Evolutionary conservation across 2,888 invertebrate species (phyloP).

Genomic region (Drosophila mulleri): DNA sequence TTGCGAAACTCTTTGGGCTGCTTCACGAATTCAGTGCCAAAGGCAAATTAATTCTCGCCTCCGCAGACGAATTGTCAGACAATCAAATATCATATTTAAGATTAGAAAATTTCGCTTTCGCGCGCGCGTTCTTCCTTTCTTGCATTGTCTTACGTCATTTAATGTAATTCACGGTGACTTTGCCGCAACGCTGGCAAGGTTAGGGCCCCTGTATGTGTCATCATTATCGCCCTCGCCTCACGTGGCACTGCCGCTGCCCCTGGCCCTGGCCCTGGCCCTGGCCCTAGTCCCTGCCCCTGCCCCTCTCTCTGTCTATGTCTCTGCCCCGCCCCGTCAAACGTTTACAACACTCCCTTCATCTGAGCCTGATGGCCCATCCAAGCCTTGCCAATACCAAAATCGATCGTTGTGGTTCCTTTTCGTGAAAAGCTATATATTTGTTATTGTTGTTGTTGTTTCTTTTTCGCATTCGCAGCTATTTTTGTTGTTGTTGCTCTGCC

Average conservation of each 20-base stretch:
- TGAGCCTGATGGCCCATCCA: conserved; percentile 31
- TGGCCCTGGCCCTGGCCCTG: neutral
- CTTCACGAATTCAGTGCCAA: neutral
- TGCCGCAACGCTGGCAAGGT: conserved; percentile 50
- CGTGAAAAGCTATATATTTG: conserved; percentile 60
- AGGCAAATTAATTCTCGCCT: neutral
- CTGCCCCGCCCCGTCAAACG: neutral
- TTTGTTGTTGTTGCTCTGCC: conserved; percentile 21
- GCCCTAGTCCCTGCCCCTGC: neutral
- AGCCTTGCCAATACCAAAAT: conserved; percentile 76
- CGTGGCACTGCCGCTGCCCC: conserved; percentile 36
- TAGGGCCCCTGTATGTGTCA: conserved; percentile 66
- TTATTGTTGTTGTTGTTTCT: conserved; percentile 8
- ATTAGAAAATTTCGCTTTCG: conserved; percentile 27
- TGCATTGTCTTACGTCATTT: conserved; percentile 60
- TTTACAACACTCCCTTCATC: neutral
- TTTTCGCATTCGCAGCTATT: conserved; percentile 40
- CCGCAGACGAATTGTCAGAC: conserved; percentile 7
- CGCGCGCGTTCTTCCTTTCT: conserved; percentile 19
- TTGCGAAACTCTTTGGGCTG: neutral
- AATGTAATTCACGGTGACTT: conserved; percentile 53
- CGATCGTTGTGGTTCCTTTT: conserved; percentile 73
- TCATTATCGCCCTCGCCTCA: conserved; percentile 70
- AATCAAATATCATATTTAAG: conserved; percentile 18
- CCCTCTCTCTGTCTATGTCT: neutral